A percentile compares a stretch with the other conserved stretches of the same genome.
phyloP scores from a whole-genome alignment of 2,888 invertebrate species.

The Lacanobia wlatinum region DNA sequence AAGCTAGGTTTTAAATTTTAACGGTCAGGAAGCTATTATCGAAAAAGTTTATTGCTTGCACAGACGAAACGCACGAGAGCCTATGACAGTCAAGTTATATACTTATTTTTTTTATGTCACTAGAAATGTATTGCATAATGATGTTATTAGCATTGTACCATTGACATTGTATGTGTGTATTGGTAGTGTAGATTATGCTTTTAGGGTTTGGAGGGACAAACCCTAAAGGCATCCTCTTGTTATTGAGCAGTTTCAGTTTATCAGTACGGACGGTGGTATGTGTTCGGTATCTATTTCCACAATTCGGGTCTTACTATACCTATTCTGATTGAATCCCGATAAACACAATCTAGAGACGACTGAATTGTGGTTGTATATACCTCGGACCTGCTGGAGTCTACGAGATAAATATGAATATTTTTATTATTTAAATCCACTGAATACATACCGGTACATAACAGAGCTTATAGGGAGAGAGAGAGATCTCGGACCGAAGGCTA shows the following conservation, averaged over 20 bases:
- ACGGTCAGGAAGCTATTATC: not conserved
- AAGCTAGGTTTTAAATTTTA: slow-evolving; percentile 9
- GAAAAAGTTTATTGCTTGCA: not conserved
- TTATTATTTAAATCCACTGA: not conserved
- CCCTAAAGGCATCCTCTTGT: too few relatives aligned
- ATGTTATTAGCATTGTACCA: too few relatives aligned
- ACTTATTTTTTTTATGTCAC: too few relatives aligned
- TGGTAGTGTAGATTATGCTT: too few relatives aligned
- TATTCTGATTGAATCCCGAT: not conserved
- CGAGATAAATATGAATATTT: not conserved
- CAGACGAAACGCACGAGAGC: not conserved
- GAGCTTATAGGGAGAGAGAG: too few relatives aligned
- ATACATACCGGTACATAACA: too few relatives aligned
- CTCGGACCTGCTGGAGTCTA: not conserved
- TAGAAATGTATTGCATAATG: too few relatives aligned
- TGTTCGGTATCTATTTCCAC: not conserved
- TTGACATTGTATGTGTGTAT: too few relatives aligned
- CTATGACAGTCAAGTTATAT: too few relatives aligned
- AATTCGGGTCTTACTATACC: not conserved
- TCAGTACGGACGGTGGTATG: not conserved
- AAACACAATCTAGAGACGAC: not conserved
- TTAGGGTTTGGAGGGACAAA: too few relatives aligned
- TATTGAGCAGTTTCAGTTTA: not conserved
- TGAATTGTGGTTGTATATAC: not conserved
- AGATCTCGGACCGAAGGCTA: too few relatives aligned